Percentiles rank a stretch among this genome's conserved stretches.
These are phyloP conservation scores for Holocentrus rufus DNA, from an alignment of 2,797 vertebrate genomes.

Conservation along the genomic window DNA sequence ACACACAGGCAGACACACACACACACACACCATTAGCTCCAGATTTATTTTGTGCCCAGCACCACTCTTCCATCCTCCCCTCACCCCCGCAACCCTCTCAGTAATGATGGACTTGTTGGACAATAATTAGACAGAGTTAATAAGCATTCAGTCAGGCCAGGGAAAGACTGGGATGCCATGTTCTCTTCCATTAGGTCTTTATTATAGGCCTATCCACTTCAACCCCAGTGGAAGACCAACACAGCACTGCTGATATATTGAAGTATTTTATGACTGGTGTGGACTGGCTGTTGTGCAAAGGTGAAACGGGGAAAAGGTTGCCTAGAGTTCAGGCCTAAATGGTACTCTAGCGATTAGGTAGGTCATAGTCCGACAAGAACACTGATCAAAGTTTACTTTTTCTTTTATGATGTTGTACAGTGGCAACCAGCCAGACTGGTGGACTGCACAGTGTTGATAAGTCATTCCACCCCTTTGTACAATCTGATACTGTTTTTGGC, in stretches of 20 bases:
- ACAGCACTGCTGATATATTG: constrained; percentile 19
- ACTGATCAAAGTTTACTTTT: constrained; percentile 54
- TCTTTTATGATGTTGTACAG: constrained; percentile 21
- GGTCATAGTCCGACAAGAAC: constrained; percentile 38
- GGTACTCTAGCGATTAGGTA: constrained; percentile 28
- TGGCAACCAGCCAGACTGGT: constrained; percentile 40
- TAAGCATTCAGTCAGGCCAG: constrained; percentile 45
- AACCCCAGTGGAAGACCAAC: constrained; percentile 25
- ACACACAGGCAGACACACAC: neutral
- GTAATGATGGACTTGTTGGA: constrained; percentile 64
- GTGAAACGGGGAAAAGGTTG: constrained; percentile 9
- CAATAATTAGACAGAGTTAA: constrained; percentile 70
- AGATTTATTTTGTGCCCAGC: constrained; percentile 30
- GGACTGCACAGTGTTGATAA: constrained; percentile 53
- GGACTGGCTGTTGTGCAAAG: constrained; percentile 24
- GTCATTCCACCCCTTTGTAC: constrained; percentile 16
- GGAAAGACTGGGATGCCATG: constrained; percentile 35
- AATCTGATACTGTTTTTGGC: constrained; percentile 41
- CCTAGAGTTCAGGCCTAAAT: constrained; percentile 16
- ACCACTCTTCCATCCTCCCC: constrained; percentile 34
- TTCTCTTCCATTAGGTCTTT: constrained; percentile 38
- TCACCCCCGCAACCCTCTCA: constrained; percentile 51
- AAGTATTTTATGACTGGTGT: constrained; percentile 31
- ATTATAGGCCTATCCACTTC: constrained; percentile 28
- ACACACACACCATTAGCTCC: constrained; percentile 22